Evolutionary conservation across 2,797 vertebrate species (phyloP).

Genomic region (Nyctibius grandis): DNA sequence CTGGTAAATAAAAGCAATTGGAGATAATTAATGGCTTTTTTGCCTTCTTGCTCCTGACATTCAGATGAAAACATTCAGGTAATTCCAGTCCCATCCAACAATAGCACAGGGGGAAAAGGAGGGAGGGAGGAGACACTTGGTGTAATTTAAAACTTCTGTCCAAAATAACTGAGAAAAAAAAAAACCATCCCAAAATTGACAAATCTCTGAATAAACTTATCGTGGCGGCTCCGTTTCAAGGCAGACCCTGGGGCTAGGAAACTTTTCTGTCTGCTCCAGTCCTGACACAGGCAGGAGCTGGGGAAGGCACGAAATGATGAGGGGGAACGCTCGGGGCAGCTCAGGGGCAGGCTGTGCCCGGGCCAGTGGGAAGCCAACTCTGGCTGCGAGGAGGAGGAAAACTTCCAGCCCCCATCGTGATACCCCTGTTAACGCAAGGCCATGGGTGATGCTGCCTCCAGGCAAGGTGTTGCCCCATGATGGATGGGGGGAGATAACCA

Average conservation of each 20-base stretch:
- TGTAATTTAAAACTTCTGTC: background rate
- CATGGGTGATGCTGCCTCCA: background rate
- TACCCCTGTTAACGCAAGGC: rapidly evolving
- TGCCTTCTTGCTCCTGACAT: background rate
- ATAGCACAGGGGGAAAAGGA: background rate
- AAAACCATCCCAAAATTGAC: background rate
- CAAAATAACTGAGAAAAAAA: background rate
- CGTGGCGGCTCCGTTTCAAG: background rate
- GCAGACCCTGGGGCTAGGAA: background rate
- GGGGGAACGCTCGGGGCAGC: rapidly evolving
- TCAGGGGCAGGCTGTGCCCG: background rate
- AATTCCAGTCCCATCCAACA: background rate
- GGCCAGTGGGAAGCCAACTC: rapidly evolving
- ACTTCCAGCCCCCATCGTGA: rapidly evolving
- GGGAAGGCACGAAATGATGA: rapidly evolving
- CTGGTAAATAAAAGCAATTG: background rate
- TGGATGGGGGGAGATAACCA: background rate
- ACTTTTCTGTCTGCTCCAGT: background rate
- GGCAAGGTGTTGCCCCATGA: background rate
- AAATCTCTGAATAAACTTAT: background rate
- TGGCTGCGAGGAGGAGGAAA: background rate
- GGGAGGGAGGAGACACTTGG: background rate
- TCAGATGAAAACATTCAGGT: background rate
- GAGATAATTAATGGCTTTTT: background rate
- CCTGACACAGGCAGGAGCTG: background rate